Percentiles rank a stretch among this genome's conserved stretches.
Evolutionary conservation across 2,113 vertebrate species (phyloP).

Genomic region (Callorhinus ursinus): DNA sequence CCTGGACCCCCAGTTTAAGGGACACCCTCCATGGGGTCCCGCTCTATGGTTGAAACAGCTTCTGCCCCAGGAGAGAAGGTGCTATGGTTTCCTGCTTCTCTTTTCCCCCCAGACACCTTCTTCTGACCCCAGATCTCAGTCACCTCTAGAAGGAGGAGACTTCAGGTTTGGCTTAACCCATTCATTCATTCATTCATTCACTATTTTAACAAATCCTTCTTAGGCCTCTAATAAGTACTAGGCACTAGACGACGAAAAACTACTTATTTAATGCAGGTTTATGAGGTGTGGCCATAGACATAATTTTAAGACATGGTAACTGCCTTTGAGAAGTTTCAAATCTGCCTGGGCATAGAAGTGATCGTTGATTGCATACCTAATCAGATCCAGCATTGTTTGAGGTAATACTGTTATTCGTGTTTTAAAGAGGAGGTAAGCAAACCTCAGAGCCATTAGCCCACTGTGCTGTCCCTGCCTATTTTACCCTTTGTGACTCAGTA

Average conservation of each 20-base stretch:
- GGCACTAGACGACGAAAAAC: not conserved
- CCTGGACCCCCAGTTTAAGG: not conserved
- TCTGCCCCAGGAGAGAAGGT: not conserved
- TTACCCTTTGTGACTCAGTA: not conserved
- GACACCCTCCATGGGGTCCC: not conserved
- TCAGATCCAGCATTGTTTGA: not conserved
- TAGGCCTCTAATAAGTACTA: not conserved
- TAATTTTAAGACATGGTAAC: not conserved
- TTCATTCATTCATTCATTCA: not conserved
- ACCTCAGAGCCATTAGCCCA: not conserved
- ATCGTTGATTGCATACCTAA: not conserved
- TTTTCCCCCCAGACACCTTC: not conserved
- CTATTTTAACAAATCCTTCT: not conserved
- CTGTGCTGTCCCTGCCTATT: not conserved
- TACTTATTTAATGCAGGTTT: not conserved
- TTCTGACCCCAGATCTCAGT: not conserved
- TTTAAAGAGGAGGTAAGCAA: not conserved
- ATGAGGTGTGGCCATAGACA: not conserved
- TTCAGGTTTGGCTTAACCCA: not conserved
- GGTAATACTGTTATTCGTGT: too few relatives aligned
- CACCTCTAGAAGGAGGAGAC: not conserved
- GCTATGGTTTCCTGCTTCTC: not conserved
- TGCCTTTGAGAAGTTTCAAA: not conserved
- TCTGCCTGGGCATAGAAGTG: not conserved
- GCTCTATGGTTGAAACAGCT: not conserved